Base-by-base conservation (phyloP, 1,140 invertebrate genomes). In the Neodiprion virginianus region DNA sequence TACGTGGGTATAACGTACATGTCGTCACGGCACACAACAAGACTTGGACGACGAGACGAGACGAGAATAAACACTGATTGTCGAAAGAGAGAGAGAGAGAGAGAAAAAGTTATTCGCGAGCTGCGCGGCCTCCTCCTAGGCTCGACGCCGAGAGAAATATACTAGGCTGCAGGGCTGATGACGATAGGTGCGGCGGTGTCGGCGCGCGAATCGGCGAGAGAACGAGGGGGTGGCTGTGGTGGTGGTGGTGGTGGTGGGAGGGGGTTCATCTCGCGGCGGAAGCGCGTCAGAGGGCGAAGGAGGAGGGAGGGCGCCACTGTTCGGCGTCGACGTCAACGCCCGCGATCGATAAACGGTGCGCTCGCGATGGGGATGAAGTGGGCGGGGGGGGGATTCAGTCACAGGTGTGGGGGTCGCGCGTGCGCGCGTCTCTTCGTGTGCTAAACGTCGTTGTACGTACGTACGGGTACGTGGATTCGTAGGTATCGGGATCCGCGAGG, bases 241-340 rank as follows among this genome's bases (percentile, higher is more conserved):
- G 66, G 75, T 71, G 70, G 65, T 49, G 65, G 72, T 73, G 75
- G 72, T 73, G 69, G 23, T 50, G 71, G 47, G 71, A 72, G 75
- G 72, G 79, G 72, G 75, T 76, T 76, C 72, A 66, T 53, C 47
- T 73, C 72, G 72, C 68, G 72, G 69, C 75, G 75, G 74, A 71
- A 69, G 23, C 73, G 72, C 49, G 78, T 48, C 67, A 11, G 65
- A 49, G 74, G 61, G 76, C 72, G 74, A 65, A 74, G 74, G 72
- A 71, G 77, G 76, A 47, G 80, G 81, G 82, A 77, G 81, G 82
- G 85, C 83, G 83, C 84, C 84, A 83, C 82, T 78, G 78, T 72
- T 79, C 78, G 83, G 84, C 72, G 78, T 73, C 76, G 81, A 84
- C 84, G 85, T 82, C 84, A 83, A 86, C 85, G 86, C 86, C 83